phyloP scores from a whole-genome alignment of 2,888 invertebrate genomes.

The Harpagoxenus sublaevis region DNA sequence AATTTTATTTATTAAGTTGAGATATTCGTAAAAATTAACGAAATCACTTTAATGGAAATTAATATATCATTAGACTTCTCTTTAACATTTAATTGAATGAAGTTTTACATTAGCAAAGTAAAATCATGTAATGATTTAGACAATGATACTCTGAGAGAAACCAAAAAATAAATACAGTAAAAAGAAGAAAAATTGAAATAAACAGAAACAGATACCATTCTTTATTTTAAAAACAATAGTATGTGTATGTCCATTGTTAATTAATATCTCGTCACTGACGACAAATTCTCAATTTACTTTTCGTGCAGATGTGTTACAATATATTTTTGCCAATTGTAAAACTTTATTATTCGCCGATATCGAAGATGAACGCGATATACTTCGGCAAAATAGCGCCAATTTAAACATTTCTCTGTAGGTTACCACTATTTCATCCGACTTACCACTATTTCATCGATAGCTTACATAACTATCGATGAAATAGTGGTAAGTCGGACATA shows the following conservation, averaged over 20 bases:
- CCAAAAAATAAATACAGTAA: background rate
- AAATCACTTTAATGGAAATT: background rate
- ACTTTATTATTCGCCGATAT: background rate
- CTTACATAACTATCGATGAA: constrained; percentile 59
- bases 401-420: constrained; percentile 40
- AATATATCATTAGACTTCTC: too few species aligned
- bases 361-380: background rate
- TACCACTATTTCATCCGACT: too few species aligned
- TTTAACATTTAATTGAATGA: background rate
- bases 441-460: constrained; percentile 9
- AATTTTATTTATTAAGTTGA: background rate
- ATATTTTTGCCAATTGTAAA: background rate
- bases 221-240: background rate
- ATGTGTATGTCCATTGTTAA: background rate
- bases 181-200: background rate
- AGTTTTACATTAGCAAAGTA: background rate
- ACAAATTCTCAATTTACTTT: background rate
- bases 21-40: background rate
- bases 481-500: constrained; percentile 23
- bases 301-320: background rate
- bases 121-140: background rate
- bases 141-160: background rate
- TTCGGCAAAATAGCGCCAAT: background rate
- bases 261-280: background rate
- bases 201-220: background rate